Evolutionary conservation across 2,888 invertebrate genomes (phyloP).

Genomic region (Unio pictorum): DNA sequence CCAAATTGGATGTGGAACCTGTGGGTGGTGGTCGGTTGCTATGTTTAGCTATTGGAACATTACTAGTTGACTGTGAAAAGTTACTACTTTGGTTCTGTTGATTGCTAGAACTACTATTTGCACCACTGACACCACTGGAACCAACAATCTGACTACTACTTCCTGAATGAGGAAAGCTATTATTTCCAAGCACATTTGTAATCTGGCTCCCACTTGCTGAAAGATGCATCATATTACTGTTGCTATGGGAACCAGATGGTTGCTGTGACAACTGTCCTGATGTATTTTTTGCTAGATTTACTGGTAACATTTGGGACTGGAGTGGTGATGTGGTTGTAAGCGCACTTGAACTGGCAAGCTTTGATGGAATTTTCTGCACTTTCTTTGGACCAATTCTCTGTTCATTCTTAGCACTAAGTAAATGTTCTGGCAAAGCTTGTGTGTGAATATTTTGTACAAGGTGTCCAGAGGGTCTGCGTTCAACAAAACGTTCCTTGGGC

Average conservation of each 20-base stretch:
- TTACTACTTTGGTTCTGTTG: too few species aligned
- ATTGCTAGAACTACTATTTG: constrained; percentile 4
- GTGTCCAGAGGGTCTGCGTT: constrained; percentile 19
- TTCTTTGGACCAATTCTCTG: constrained; percentile 80
- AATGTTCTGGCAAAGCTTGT: constrained; percentile 78
- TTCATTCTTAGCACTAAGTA: constrained; percentile 85
- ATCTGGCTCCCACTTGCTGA: neutral
- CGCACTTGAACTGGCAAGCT: constrained; percentile 78
- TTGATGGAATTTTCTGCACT: constrained; percentile 91
- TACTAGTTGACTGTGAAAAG: constrained; percentile 1
- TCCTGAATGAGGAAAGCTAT: constrained; percentile 1
- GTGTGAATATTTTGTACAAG: constrained; percentile 12
- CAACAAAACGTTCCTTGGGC: constrained; percentile 8
- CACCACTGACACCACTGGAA: neutral
- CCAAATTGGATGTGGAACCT: constrained; percentile 35
- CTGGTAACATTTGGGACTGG: constrained; percentile 20
- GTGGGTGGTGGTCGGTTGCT: constrained; percentile 33
- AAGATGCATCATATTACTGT: neutral
- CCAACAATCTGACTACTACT: neutral
- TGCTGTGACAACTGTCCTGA: too few species aligned
- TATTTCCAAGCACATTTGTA: neutral
- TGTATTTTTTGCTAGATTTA: constrained; percentile 17
- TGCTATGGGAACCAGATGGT: too few species aligned
- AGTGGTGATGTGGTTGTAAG: constrained; percentile 15
- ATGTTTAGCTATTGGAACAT: constrained; percentile 17